Conservation (phyloP, 2,888 invertebrate genomes). For the Cryptops parisi region DNA sequence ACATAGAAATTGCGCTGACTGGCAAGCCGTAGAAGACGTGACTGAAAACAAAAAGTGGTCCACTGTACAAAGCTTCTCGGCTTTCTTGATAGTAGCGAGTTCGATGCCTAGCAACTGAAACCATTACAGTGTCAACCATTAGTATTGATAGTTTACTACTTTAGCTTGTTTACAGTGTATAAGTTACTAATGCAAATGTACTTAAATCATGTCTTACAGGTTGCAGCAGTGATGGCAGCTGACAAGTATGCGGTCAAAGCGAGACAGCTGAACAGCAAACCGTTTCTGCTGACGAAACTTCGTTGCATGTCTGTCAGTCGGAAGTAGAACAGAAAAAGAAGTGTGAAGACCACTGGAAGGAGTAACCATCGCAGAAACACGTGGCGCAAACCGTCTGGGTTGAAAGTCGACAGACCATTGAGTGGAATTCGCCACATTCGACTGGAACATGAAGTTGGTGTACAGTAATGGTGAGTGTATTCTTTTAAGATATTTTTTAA, state of each 20-base stretch:
- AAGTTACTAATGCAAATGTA: too few species aligned
- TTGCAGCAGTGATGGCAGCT: conserved; percentile 49
- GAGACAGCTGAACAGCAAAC: conserved; percentile 52
- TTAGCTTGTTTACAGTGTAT: too few species aligned
- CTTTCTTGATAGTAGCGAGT: conserved; percentile 85
- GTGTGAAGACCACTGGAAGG: conserved; percentile 47
- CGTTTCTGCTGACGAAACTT: conserved; percentile 52
- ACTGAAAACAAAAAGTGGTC: conserved; percentile 63
- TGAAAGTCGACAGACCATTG: conserved; percentile 40
- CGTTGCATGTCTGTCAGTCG: conserved; percentile 38
- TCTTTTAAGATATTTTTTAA: too few species aligned
- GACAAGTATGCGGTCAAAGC: conserved; percentile 52
- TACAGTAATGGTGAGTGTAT: not conserved
- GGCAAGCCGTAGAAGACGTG: conserved; percentile 69
- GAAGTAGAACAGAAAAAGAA: conserved; percentile 65
- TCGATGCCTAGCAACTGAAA: conserved; percentile 48
- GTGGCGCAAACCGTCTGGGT: conserved; percentile 56
- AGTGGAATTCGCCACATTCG: conserved; percentile 61
- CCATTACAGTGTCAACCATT: not conserved
- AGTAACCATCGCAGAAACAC: conserved; percentile 57
- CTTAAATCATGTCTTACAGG: conserved; percentile 55
- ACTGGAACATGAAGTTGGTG: conserved; percentile 38
- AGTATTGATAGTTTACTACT: not conserved
- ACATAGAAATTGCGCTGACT: conserved; percentile 58
- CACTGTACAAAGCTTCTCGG: conserved; percentile 75